Base-by-base conservation (phyloP, 2,888 invertebrate species). In the Xestia rhomboidea region DNA sequence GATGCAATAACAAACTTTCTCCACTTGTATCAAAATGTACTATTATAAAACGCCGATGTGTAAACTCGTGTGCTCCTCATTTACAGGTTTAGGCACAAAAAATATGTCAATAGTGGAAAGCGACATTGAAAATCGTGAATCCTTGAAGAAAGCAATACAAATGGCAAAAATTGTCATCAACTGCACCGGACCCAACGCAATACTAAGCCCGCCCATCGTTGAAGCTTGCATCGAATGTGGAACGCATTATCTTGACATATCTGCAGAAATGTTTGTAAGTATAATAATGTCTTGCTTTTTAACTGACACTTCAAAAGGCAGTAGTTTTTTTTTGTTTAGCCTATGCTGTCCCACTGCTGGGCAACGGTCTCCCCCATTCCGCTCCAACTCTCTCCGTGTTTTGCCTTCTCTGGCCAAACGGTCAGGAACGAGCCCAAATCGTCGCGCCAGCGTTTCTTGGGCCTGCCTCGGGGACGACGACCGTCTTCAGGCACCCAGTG, bases 231-330 rank as follows among this genome's bases (percentile, higher is more conserved):
- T 95, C n/a, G 85, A 89, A 69, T 87, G 90, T 18, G 87, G 85
- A 34, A 94, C 94, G 1, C 93, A 94, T 79, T 95, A 94, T 68
- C 88, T 94, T 24, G 95, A 95, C 73, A 93, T 95, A 79, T 93
- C 95, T 2, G 94, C 93, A 2, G 95, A 95, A 87, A 81, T 93
- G 34, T 90, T 91, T 81, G 95, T 95, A 87, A 93, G 93, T 89
- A 10, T 24, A 51, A 51, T 24, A 51, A n/a, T 51, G 1, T 11
- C 24, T 49, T n/a, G 51, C 51, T 51, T 51, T 24, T 11, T 11
- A 51, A 51, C 3, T 51, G 11, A 51, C 51, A 4, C 11, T 51
- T n/a, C n/a, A 51, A 24, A 51, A 24, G 24, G 10, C 24, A 51
- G 51, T 51, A 8, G 10, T 3, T 10, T 24, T 24, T 24, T 49